phyloP scores from a whole-genome alignment of 2,113 vertebrate species.

The Cranoglanis bouderius region DNA sequence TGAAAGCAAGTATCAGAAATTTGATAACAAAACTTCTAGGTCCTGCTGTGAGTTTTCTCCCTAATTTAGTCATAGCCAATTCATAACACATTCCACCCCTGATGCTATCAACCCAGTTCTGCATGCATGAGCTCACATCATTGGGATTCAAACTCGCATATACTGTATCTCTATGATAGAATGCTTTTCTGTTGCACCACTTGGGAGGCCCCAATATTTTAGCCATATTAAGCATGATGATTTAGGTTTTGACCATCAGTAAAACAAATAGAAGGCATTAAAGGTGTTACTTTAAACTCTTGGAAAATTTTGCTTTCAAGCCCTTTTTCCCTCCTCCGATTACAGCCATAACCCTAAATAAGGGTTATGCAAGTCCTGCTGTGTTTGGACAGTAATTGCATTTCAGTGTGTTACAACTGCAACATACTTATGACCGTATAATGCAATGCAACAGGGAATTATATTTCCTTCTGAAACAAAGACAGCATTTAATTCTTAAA shows the following conservation, averaged over 20 bases:
- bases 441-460: not conserved
- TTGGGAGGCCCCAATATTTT: too few relatives aligned
- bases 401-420: not conserved
- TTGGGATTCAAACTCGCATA: not conserved
- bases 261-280: not conserved
- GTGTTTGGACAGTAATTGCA: not conserved
- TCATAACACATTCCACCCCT: not conserved
- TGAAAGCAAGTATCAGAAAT: not conserved
- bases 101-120: not conserved
- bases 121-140: not conserved
- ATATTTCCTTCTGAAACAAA: not conserved
- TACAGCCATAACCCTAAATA: not conserved
- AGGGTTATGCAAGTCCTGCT: too few relatives aligned
- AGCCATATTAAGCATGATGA: not conserved
- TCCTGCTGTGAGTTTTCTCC: not conserved
- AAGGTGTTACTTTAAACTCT: not conserved
- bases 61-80: not conserved
- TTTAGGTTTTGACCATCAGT: not conserved
- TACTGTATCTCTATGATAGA: not conserved
- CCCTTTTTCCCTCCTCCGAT: not conserved
- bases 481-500: not conserved
- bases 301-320: not conserved
- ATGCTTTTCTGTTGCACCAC: too few relatives aligned
- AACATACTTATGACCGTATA: not conserved
- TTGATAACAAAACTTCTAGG: not conserved